These are phyloP conservation scores for Aphelocoma californica DNA, from an alignment of 2,797 vertebrate genomes.

Conservation along the genomic window DNA sequence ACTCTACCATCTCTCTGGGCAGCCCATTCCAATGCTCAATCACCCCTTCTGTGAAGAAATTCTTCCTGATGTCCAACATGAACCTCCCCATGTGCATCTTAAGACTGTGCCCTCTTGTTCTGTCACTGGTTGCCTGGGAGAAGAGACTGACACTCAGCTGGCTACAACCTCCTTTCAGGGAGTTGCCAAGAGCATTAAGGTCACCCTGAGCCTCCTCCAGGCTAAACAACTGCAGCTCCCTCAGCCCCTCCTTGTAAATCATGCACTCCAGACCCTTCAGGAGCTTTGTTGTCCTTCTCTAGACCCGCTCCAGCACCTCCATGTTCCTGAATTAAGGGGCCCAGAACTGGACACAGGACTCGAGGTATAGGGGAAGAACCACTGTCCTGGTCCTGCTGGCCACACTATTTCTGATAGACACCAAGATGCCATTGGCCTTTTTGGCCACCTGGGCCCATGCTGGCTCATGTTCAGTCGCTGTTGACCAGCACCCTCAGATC, in stretches of 20 bases:
- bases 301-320: background rate
- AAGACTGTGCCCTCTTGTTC: background rate
- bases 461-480: background rate
- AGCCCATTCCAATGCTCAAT: background rate
- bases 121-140: background rate
- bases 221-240: background rate
- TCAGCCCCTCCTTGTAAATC: background rate
- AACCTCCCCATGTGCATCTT: fast-evolving
- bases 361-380: background rate
- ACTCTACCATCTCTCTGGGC: background rate
- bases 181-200: background rate
- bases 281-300: background rate
- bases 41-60: background rate
- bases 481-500: background rate
- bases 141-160: background rate
- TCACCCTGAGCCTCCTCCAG: background rate
- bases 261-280: background rate
- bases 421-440: background rate
- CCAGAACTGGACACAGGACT: background rate
- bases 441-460: background rate
- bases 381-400: background rate
- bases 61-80: background rate
- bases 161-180: background rate
- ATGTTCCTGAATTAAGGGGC: too few species aligned
- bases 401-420: fast-evolving